A percentile compares a stretch with the other conserved stretches of the same genome.
Evolutionary conservation across 2,888 invertebrate genomes (phyloP).

Genomic region (Diaperis boleti): DNA sequence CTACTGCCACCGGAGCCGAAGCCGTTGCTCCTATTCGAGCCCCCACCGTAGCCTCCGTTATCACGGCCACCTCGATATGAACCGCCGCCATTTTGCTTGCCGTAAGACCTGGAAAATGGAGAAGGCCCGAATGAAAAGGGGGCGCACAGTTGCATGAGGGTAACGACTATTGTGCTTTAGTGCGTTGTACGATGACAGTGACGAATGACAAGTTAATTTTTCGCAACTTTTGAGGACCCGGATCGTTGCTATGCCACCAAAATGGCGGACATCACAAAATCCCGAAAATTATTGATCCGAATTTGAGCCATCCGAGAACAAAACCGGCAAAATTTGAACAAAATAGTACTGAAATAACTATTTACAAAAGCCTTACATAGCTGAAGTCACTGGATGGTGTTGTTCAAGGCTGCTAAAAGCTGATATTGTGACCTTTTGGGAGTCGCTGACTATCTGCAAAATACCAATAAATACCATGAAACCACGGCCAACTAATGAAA

Average conservation of each 20-base stretch:
- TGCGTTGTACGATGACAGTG: too few species aligned
- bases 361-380: constrained; percentile 17
- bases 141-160: background rate
- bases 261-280: constrained; percentile 28
- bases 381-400: constrained; percentile 16
- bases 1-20: constrained; percentile 48
- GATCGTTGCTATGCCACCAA: constrained; percentile 1
- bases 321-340: background rate
- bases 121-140: background rate
- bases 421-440: constrained; percentile 15
- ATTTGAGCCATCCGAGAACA: background rate
- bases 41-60: constrained; percentile 58
- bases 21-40: constrained; percentile 59
- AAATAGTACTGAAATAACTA: background rate
- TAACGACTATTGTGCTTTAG: too few species aligned
- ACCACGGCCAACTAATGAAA: background rate
- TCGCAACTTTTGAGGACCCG: background rate
- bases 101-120: constrained; percentile 54
- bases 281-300: constrained; percentile 2
- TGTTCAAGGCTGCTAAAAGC: background rate
- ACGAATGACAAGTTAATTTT: background rate
- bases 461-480: background rate
- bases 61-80: constrained; percentile 54
- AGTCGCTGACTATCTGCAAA: constrained; percentile 31
- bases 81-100: constrained; percentile 54